These are phyloP conservation scores for Drosophila setifemur DNA, from an alignment of 1,140 invertebrate species.

Conservation along the genomic window DNA sequence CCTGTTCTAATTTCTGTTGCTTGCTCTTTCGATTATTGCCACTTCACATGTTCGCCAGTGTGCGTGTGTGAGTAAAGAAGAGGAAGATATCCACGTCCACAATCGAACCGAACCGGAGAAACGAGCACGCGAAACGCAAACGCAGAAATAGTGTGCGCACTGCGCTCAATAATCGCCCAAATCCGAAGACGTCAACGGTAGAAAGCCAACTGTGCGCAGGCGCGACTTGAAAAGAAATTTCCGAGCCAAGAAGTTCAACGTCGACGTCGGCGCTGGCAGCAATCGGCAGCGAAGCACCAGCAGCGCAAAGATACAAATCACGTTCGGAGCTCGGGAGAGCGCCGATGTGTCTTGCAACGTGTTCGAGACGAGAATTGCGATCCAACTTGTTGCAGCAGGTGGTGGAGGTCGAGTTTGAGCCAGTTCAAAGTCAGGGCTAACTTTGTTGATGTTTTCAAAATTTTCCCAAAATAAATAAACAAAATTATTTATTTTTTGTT, in stretches of 20 bases:
- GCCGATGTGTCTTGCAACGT: constrained; percentile 8
- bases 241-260: constrained; percentile 61
- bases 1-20: constrained; percentile 69
- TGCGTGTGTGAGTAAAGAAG: constrained; percentile 14
- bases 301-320: constrained; percentile 49
- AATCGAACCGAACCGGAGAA: constrained; percentile 50
- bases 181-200: constrained; percentile 82
- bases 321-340: constrained; percentile 33
- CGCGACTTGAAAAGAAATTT: constrained; percentile 78
- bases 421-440: constrained; percentile 81
- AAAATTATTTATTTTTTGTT: background rate
- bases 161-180: constrained; percentile 32
- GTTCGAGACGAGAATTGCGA: constrained; percentile 1
- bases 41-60: constrained; percentile 38
- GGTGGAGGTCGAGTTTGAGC: constrained; percentile 53
- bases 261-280: constrained; percentile 22
- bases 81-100: constrained; percentile 65
- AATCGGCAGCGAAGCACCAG: constrained; percentile 14
- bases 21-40: constrained; percentile 68
- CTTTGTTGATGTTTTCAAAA: constrained; percentile 52
- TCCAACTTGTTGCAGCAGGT: constrained; percentile 63
- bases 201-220: constrained; percentile 82
- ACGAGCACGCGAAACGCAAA: constrained; percentile 54
- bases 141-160: constrained; percentile 52
- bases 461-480: background rate